A percentile compares a stretch with the other conserved stretches of the same genome.
These are phyloP conservation scores for Matsumyia berberina DNA, from an alignment of 2,888 invertebrate genomes.

Conservation along the genomic window DNA sequence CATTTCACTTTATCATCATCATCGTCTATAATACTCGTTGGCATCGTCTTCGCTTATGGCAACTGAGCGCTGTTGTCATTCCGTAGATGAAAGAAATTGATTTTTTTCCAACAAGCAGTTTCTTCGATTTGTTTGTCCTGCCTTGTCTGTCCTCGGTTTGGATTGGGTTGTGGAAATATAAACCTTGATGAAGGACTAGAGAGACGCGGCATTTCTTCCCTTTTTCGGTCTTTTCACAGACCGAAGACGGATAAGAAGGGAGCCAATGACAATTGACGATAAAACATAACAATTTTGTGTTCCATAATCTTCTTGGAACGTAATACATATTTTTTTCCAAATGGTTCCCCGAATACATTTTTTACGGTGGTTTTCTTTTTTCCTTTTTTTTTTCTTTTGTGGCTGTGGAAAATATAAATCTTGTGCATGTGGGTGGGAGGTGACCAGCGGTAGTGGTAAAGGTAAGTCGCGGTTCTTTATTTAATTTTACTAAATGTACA, in stretches of 20 bases:
- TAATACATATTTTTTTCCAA: conserved; percentile 16
- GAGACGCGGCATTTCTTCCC: too few relatives aligned
- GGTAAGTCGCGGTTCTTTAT: conserved; percentile 31
- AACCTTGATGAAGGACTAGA: neutral
- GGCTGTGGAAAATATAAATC: neutral
- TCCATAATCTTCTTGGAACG: conserved; percentile 35
- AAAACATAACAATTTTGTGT: conserved; percentile 44
- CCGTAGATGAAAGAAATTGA: conserved; percentile 31
- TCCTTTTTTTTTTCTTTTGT: too few relatives aligned
- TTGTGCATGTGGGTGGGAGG: neutral
- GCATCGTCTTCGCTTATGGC: conserved; percentile 8
- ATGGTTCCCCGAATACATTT: neutral
- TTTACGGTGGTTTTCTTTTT: neutral
- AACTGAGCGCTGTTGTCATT: conserved; percentile 26
- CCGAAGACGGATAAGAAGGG: neutral
- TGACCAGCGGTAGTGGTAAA: neutral
- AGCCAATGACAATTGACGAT: conserved; percentile 40
- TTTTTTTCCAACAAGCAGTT: neutral
- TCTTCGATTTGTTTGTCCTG: conserved; percentile 1
- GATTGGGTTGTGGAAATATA: too few relatives aligned
- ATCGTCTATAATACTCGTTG: neutral
- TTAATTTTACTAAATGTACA: conserved; percentile 43
- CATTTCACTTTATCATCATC: conserved; percentile 24
- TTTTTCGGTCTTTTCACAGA: neutral
- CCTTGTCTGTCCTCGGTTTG: neutral